Conservation (phyloP, 2,113 vertebrate species). For the Anoplopoma fimbria region DNA sequence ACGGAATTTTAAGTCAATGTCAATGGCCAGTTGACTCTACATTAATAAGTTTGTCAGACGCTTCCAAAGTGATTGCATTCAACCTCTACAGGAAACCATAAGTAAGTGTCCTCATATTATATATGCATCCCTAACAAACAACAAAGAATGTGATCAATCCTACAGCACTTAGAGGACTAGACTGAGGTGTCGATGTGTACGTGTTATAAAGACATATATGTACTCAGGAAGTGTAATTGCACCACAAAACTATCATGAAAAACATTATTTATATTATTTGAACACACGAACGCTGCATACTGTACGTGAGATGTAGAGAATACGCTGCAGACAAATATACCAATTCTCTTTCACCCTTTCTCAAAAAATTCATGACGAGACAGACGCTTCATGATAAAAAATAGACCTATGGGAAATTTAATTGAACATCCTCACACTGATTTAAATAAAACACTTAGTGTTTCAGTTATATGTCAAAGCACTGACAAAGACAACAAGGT, state of each 20-base stretch:
- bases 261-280: neutral
- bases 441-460: neutral
- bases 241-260: neutral
- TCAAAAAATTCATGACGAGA: neutral
- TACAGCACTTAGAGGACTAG: neutral
- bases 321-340: neutral
- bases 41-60: neutral
- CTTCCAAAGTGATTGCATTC: neutral
- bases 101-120: neutral
- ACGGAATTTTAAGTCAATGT: neutral
- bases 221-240: neutral
- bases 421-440: neutral
- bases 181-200: neutral
- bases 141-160: neutral
- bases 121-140: neutral
- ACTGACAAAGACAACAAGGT: constrained; percentile 3
- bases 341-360: neutral
- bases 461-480: too few species aligned
- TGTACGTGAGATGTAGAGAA: neutral
- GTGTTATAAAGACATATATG: neutral
- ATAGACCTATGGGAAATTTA: neutral
- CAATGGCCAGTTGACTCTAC: neutral
- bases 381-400: neutral
- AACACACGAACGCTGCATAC: neutral
- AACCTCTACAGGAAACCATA: neutral